These are phyloP conservation scores for Hedychridium roseum DNA, from an alignment of 2,888 invertebrate species.

Conservation along the genomic window DNA sequence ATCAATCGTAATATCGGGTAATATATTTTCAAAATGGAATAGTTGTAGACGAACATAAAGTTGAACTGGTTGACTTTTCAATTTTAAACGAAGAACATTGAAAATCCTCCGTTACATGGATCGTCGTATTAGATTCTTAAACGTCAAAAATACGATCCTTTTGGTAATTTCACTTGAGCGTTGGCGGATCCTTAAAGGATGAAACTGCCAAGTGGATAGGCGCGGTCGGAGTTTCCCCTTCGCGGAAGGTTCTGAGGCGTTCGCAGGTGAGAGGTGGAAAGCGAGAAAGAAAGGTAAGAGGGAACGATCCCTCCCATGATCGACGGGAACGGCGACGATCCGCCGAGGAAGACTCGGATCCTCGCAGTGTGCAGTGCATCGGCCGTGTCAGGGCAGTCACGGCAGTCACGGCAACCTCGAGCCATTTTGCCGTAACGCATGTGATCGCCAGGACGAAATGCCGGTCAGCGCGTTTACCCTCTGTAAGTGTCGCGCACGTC, in stretches of 20 bases:
- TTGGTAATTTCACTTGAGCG: no score
- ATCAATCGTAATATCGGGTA: no score
- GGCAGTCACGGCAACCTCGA: no score
- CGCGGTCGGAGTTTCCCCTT: conserved; percentile 22
- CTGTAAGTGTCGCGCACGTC: conserved; percentile 45
- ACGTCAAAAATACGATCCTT: no score
- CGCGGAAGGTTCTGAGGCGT: conserved; percentile 26
- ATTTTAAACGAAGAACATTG: no score
- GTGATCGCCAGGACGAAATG: conserved; percentile 50
- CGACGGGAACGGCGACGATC: conserved; percentile 19
- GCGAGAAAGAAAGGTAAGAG: conserved; percentile 50
- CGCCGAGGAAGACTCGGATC: conserved; percentile 46
- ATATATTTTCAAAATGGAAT: no score
- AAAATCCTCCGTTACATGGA: no score
- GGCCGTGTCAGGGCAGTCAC: conserved; percentile 43
- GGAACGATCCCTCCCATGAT: conserved; percentile 38
- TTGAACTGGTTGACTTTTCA: no score
- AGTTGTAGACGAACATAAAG: no score
- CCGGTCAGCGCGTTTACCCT: conserved; percentile 44
- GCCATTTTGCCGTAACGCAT: conserved; percentile 40
- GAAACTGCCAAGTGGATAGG: no score
- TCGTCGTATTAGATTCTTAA: no score
- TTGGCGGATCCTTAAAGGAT: no score
- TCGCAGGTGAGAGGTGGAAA: conserved; percentile 44
- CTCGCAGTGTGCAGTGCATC: conserved; percentile 41